phyloP scores from a whole-genome alignment of 2,113 vertebrate genomes.

The Hyla sarda region DNA sequence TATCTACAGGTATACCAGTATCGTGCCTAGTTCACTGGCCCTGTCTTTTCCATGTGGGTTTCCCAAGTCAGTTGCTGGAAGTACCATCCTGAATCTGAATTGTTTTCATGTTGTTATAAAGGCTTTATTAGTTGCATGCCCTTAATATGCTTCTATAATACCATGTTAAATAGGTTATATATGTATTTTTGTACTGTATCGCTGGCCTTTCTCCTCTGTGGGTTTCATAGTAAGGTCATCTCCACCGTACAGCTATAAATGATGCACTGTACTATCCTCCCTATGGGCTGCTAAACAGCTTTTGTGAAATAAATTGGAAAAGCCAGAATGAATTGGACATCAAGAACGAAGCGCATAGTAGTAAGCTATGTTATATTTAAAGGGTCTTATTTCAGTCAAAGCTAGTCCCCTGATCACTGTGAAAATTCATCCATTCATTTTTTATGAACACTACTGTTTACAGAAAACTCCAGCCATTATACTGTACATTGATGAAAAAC shows the following conservation, averaged over 20 bases:
- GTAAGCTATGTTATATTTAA: neutral
- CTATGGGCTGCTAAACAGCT: neutral
- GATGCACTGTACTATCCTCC: neutral
- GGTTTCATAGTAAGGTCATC: neutral
- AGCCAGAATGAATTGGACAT: slow-evolving; percentile 7
- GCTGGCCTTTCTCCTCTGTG: neutral
- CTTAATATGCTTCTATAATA: neutral
- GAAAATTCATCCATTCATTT: neutral
- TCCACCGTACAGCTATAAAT: neutral
- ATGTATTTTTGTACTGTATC: too few relatives aligned
- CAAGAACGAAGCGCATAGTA: neutral
- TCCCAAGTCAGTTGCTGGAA: neutral
- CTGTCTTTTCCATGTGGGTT: too few relatives aligned
- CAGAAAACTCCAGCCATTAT: neutral
- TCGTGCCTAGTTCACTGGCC: too few relatives aligned
- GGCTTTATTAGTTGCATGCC: neutral
- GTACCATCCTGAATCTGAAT: neutral
- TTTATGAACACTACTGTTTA: neutral
- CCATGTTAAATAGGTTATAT: too few relatives aligned
- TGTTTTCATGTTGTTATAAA: neutral
- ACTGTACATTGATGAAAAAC: neutral
- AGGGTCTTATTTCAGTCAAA: neutral
- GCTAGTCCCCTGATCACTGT: neutral
- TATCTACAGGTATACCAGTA: too few relatives aligned
- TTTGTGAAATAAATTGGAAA: neutral